Conservation (phyloP, 1,140 invertebrate species). For the Heliconius melpomene region DNA sequence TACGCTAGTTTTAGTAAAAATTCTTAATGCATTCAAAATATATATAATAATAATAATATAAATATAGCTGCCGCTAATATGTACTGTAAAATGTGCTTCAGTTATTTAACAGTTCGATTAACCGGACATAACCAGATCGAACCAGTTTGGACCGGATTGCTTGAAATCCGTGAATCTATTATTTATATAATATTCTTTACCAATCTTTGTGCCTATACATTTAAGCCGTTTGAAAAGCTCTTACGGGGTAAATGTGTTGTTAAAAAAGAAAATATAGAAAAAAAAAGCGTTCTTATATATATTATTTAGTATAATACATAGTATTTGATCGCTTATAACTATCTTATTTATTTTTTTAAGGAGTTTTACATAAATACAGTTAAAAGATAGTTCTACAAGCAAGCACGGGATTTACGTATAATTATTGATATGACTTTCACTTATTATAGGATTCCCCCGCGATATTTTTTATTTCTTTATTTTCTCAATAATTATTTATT, state of each 20-base stretch:
- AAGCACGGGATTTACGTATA: constrained; percentile 76
- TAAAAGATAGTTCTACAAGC: constrained; percentile 58
- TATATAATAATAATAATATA: constrained; percentile 61
- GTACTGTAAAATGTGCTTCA: constrained; percentile 13
- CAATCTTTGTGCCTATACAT: constrained; percentile 79
- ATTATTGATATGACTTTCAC: constrained; percentile 73
- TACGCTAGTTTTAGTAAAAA: constrained; percentile 74
- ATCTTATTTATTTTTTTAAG: constrained; percentile 22
- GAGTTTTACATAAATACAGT: constrained; percentile 57
- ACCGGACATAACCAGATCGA: not conserved
- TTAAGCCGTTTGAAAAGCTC: constrained; percentile 78
- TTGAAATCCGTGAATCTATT: constrained; percentile 25
- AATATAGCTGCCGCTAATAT: constrained; percentile 65
- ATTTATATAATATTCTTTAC: constrained; percentile 66
- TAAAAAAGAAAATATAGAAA: not conserved
- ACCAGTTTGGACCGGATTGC: not conserved
- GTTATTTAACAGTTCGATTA: not conserved
- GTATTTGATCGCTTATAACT: constrained; percentile 65
- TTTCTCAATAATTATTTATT: not conserved
- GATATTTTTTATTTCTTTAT: not conserved
- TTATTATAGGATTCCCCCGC: constrained; percentile 30
- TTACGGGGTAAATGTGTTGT: constrained; percentile 62
- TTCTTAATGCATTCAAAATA: constrained; percentile 79
- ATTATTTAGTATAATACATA: constrained; percentile 54
- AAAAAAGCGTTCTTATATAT: constrained; percentile 26